phyloP scores from a whole-genome alignment of 2,797 vertebrate species.

The Zalophus californianus region DNA sequence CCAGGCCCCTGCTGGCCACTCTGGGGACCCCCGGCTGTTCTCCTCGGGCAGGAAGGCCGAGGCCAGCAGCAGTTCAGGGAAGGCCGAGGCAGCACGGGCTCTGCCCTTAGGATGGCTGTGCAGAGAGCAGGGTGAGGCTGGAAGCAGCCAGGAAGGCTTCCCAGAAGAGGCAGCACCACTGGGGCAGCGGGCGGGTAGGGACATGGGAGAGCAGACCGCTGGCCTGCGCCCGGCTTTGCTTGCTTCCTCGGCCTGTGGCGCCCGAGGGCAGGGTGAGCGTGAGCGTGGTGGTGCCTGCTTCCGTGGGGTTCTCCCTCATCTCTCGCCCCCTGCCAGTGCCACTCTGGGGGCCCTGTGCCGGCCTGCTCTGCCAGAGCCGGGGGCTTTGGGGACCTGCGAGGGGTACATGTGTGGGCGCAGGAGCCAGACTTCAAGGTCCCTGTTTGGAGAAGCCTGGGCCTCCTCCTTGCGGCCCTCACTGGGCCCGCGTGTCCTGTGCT shows the following conservation, averaged over 20 bases:
- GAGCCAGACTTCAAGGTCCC: not conserved
- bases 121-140: not conserved
- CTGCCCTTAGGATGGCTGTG: not conserved
- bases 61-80: not conserved
- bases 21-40: not conserved
- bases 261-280: not conserved
- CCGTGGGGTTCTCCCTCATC: not conserved
- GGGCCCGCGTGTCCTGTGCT: not conserved
- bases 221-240: not conserved
- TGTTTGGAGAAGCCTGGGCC: not conserved
- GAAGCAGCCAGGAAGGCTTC: not conserved
- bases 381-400: not conserved
- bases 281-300: rapidly evolving
- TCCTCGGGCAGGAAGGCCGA: not conserved
- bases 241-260: not conserved
- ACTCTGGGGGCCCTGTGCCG: not conserved
- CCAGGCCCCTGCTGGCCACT: not conserved
- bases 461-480: too few species aligned
- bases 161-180: not conserved
- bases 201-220: not conserved
- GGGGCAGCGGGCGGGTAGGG: not conserved
- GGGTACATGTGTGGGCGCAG: not conserved
- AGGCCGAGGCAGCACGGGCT: rapidly evolving
- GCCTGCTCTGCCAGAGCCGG: not conserved
- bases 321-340: too few species aligned